Conservation (phyloP, 2,797 vertebrate genomes). For the Anabas testudineus region DNA sequence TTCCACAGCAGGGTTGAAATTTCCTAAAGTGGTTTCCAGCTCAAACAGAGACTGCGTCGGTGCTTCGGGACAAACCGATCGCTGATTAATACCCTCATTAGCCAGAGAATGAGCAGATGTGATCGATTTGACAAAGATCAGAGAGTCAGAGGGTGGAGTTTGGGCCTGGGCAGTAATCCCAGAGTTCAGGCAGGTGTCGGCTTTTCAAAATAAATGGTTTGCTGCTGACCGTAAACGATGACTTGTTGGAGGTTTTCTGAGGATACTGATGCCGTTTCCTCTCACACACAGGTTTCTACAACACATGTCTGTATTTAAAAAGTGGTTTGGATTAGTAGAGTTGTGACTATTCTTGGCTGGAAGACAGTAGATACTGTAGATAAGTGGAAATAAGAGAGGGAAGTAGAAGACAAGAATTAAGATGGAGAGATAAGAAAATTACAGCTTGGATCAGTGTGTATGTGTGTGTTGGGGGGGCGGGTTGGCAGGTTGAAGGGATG, state of each 20-base stretch:
- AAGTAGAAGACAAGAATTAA: slow-evolving; percentile 9
- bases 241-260: neutral
- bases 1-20: neutral
- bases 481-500: slow-evolving; percentile 27
- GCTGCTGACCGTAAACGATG: neutral
- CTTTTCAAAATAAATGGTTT: neutral
- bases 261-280: neutral
- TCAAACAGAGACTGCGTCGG: neutral
- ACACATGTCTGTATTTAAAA: slow-evolving; percentile 11
- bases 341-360: neutral
- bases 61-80: neutral
- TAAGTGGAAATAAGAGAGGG: neutral
- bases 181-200: neutral
- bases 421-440: slow-evolving; percentile 22
- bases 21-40: neutral
- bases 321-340: neutral
- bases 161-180: neutral
- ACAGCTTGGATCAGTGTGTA: neutral
- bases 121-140: neutral
- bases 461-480: slow-evolving; percentile 9
- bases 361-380: neutral
- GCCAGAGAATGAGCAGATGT: neutral
- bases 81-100: neutral
- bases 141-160: slow-evolving; percentile 2
- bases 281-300: neutral